Evolutionary conservation across 1,140 invertebrate genomes (phyloP).

Genomic region (Hyles vespertilio): DNA sequence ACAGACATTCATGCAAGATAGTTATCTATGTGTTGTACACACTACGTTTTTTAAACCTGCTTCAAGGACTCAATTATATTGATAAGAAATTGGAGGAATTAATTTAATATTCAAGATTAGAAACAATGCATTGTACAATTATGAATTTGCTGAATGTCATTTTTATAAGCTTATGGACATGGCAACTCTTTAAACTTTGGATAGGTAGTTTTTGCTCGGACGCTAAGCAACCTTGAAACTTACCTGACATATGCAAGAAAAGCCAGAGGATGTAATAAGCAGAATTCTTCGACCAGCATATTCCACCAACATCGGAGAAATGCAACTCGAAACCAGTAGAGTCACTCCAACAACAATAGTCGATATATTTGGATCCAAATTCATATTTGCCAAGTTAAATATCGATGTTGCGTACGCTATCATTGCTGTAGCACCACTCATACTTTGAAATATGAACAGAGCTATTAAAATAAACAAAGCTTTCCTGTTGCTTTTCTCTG

Average conservation of each 20-base stretch:
- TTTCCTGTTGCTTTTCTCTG: conserved; percentile 29
- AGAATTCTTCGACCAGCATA: conserved; percentile 38
- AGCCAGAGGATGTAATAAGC: conserved; percentile 33
- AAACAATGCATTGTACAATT: too few species aligned
- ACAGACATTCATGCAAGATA: too few species aligned
- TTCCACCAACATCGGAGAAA: conserved; percentile 38
- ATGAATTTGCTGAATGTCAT: too few species aligned
- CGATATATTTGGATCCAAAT: conserved; percentile 36
- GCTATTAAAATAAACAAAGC: conserved; percentile 28
- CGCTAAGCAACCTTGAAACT: not conserved
- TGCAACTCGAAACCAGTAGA: conserved; percentile 30
- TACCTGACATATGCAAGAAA: conserved; percentile 31
- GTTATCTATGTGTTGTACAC: too few species aligned
- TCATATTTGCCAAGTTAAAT: conserved; percentile 38
- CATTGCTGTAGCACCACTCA: conserved; percentile 59
- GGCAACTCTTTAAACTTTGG: too few species aligned
- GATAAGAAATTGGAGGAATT: too few species aligned
- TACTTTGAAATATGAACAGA: conserved; percentile 51
- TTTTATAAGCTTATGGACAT: too few species aligned
- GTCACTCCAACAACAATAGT: conserved; percentile 44
- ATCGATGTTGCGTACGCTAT: conserved; percentile 52
- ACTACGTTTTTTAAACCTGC: too few species aligned
- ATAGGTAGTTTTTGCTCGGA: too few species aligned
- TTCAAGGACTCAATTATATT: too few species aligned
- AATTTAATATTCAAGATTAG: too few species aligned